Base-by-base conservation (phyloP, 1,140 invertebrate species). In the Steinernema feltiae region DNA sequence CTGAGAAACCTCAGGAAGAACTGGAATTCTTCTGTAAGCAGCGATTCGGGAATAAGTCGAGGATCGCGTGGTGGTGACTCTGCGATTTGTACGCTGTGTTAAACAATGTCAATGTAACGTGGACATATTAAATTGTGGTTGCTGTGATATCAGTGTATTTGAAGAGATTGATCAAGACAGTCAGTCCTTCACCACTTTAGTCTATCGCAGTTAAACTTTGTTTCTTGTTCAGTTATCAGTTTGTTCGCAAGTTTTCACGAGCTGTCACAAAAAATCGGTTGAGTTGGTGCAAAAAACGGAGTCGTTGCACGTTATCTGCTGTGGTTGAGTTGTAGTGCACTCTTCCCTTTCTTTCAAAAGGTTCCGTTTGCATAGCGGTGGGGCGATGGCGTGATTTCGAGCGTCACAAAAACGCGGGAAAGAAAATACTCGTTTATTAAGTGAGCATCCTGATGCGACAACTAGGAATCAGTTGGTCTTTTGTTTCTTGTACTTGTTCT, bases 401-500 rank as follows among this genome's bases (percentile, higher is more conserved):
- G 3, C 15, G 24, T 3, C 24, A 21, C 53, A 27, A 15, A 63
- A 27, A 12, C 24, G 24, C 7, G 53, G 53, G n/a, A n/a, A n/a
- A 12, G 12, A 17, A 17, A 3, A 3, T 3, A 63, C 53, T 12
- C 24, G 53, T 63, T 63, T 17, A 63, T 63, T 63, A 3, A 63
- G 7, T 63, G 53, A 63, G 53, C 53, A 63, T 3, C 53, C 7
- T 7, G n/a, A 46, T 46, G 41, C 7, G n/a, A 46, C 7, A 46
- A 46, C n/a, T 46, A n/a, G 7, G 41, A 7, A 46, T 46, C n/a
- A 46, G n/a, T 46, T 7, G 41, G 7, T 63, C 53, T 63, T 63
- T 27, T 63, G 12, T 21, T 63, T 63, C 63, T 77, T 72, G 76
- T 85, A 85, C 71, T 86, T 85, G 71, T 73, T 72, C 69, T 85